Base-by-base conservation (phyloP, 2,888 invertebrate genomes). In the Atethmia centrago region DNA sequence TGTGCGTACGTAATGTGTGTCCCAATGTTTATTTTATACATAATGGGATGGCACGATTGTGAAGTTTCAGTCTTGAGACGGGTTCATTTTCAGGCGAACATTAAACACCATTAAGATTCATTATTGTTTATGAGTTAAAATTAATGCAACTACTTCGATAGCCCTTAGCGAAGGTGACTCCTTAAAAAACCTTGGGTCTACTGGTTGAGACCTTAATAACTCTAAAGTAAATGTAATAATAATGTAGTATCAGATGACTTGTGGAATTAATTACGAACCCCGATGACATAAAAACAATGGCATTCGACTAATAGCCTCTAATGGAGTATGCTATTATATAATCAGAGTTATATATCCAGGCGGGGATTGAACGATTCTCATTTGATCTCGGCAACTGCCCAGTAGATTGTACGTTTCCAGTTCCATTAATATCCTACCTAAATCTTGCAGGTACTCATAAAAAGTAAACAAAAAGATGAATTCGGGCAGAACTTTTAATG, bases 61-160 rank as follows among this genome's bases (percentile, higher is more conserved):
- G 7, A 51, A 45, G 16, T 65, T 83, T 74, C 47, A 40, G 47
- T 64, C 55, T 25, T 68, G 25, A 59, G 64, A 82, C 36, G 78
- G 78, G 78, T 83, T 89, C 72, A 87, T 89, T 89, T 88, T 80
- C 77, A 77, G 77, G 77, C 63, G 31, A 79, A 76, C 85, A 79
- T 81, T 84, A 86, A 88, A 87, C 80, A 86, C 83, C 83, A 92
- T 92, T 91, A 91, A 90, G 92, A 92, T 91, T 92, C 87, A 92
- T 92, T 90, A 92, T 90, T 92, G 88, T 90, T 90, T 89, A 90
- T 88, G 87, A 93, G 86, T 91, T 88, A 84, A 91, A 90, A 91
- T 92, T 88, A 90, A 90, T 90, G 89, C 84, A 92, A 90, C 82
- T 91, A 90, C 86, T 88, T 89, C 82, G 86, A 89, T 88, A 87